Base-by-base conservation (phyloP, 2,888 invertebrate genomes). In the Brachypalpus laphriformis region DNA sequence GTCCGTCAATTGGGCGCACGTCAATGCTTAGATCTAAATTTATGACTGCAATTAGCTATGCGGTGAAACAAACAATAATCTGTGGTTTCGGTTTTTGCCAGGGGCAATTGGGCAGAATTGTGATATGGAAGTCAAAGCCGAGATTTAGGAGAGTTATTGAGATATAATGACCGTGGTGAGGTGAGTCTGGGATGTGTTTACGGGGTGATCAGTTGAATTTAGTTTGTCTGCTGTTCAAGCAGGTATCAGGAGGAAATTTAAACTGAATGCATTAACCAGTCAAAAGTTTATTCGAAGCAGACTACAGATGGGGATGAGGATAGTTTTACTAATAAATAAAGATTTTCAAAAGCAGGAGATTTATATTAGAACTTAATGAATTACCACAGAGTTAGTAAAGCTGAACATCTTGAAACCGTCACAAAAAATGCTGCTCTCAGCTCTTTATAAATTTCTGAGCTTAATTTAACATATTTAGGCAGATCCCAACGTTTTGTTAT, bases 1-100 rank as follows among this genome's bases (percentile, higher is more conserved):
- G 28, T 40, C 16, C 25, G 65, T 31, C 71, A 57, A 70, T 49
- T 71, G 34, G 61, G 45, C 37, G 49, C 47, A 57, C 65, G 65
- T 18, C 71, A 49, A 6, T 31, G 11, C 0, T 70, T 31, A 51
- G 47, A 18, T 47, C 18, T 14, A 20, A 70, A 57, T 70, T 57
- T 70, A 57, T 54, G 45, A 16, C 54, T 1, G 14, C 25, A 31
- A 31, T 72, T 18, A 71, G 5, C 40, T 28, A 40, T 40, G 49
- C 2, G 16, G 61, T 49, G 45, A 34, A 16, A 49, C 45, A 49
- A n/a, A n/a, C n/a, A n/a, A 20, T 45, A 57, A 51, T 51, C 37
- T n/a, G 3, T 20, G 57, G 57, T 37, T 57, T 57, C 3, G 2
- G 34, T 22, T 22, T 37, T 56, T 16, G 25, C 8, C 14, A 9